Percentiles rank a stretch among this genome's conserved stretches.
Evolutionary conservation across 2,797 vertebrate genomes (phyloP).

Genomic region (Prionace glauca): DNA sequence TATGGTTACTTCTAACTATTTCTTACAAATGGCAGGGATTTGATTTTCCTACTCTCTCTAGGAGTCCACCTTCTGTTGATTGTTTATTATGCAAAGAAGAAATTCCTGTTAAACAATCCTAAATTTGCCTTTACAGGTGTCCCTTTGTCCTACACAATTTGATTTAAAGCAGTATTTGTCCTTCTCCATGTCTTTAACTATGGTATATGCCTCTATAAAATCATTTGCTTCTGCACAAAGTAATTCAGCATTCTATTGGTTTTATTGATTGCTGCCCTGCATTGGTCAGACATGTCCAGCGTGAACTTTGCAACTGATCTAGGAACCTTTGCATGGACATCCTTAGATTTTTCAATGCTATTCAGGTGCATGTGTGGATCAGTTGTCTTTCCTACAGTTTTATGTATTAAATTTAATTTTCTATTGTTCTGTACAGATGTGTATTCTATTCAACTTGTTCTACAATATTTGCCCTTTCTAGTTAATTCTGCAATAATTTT

Average conservation of each 20-base stretch:
- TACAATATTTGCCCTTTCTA: background rate
- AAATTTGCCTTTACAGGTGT: background rate
- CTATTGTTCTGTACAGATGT: background rate
- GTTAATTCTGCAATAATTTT: background rate
- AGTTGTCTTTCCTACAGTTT: background rate
- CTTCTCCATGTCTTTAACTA: background rate
- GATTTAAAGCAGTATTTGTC: background rate
- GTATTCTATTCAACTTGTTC: background rate
- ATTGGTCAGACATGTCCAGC: background rate
- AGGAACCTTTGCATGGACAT: background rate
- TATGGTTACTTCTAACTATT: background rate
- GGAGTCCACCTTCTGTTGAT: background rate
- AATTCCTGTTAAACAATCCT: background rate
- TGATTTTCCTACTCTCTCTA: background rate
- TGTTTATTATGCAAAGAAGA: background rate
- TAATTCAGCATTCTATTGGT: background rate
- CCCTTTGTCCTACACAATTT: background rate
- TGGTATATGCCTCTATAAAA: background rate
- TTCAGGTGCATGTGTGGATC: background rate
- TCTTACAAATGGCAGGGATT: background rate
- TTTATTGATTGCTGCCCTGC: background rate
- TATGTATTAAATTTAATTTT: background rate
- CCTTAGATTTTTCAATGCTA: background rate
- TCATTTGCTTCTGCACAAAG: background rate
- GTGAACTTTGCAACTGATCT: background rate